Conservation (phyloP, 2,797 vertebrate species). For the Champsocephalus esox region DNA sequence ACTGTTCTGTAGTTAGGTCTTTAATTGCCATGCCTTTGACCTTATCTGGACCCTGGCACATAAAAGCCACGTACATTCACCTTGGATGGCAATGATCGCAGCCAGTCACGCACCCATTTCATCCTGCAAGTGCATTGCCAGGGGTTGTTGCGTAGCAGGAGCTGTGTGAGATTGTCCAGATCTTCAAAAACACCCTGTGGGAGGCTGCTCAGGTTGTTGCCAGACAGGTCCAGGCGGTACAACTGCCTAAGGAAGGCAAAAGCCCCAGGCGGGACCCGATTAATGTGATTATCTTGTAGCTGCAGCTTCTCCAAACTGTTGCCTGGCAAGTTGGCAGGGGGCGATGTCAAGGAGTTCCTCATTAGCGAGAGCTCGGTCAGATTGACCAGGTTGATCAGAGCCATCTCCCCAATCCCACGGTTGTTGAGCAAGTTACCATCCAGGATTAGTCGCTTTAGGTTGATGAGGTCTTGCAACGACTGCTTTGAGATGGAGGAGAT, state of each 20-base stretch:
- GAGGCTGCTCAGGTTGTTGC: slow-evolving; percentile 97
- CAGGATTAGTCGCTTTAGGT: slow-evolving; percentile 96
- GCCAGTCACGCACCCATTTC: slow-evolving; percentile 99
- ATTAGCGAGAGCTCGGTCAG: slow-evolving; percentile 97
- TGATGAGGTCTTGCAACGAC: slow-evolving; percentile 97
- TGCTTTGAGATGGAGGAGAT: slow-evolving; percentile 97
- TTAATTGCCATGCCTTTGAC: slow-evolving; percentile 99
- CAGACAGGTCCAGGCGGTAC: slow-evolving; percentile 97
- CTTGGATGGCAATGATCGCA: slow-evolving; percentile 92
- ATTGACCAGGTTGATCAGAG: slow-evolving; percentile 95
- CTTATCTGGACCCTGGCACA: slow-evolving; percentile 99
- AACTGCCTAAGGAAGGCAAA: slow-evolving; percentile 96
- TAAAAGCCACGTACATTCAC: slow-evolving; percentile 98
- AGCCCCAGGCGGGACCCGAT: slow-evolving; percentile 92
- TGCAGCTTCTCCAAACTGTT: slow-evolving; percentile 95
- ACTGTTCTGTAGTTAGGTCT: slow-evolving; percentile 93
- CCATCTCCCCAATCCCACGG: slow-evolving; percentile 94
- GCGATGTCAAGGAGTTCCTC: slow-evolving; percentile 95
- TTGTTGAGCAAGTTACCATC: slow-evolving; percentile 99
- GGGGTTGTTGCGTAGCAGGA: slow-evolving; percentile 97
- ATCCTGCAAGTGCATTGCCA: slow-evolving; percentile 98
- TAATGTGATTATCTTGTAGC: slow-evolving; percentile 99
- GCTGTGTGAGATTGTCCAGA: slow-evolving; percentile 98
- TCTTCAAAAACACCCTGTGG: slow-evolving; percentile 97
- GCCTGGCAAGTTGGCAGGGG: slow-evolving; percentile 95